Evolutionary conservation across 2,888 invertebrate species (phyloP).

Genomic region (Keiferia lycopersicella): DNA sequence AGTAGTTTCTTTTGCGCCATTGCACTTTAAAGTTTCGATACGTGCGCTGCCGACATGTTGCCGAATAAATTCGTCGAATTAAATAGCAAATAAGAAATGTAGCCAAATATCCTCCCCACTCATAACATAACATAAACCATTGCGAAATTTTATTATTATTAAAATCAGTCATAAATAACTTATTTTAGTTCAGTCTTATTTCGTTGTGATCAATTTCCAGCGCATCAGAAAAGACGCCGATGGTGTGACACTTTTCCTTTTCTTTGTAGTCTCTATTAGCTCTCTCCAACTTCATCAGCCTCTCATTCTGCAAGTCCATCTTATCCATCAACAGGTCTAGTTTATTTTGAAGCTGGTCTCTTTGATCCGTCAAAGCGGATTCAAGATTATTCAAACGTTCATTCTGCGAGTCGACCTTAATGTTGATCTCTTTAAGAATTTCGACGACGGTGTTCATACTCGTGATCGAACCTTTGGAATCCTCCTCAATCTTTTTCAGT

Average conservation of each 20-base stretch:
- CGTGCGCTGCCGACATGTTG: no score
- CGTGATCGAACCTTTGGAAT: background rate
- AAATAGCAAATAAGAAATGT: no score
- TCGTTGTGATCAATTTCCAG: background rate
- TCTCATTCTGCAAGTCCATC: slow-evolving; percentile 41
- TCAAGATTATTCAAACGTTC: slow-evolving; percentile 23
- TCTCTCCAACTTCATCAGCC: slow-evolving; percentile 22
- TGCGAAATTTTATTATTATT: no score
- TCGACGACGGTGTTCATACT: background rate
- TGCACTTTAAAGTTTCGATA: no score
- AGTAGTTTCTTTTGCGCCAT: no score
- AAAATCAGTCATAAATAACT: background rate
- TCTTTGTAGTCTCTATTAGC: slow-evolving; percentile 4
- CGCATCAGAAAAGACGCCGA: background rate
- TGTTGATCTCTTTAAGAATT: slow-evolving; percentile 37
- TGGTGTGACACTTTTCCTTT: background rate
- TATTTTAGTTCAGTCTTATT: background rate
- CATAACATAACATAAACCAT: no score
- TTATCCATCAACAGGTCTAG: slow-evolving; percentile 40
- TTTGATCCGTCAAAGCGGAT: slow-evolving; percentile 16
- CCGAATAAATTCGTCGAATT: no score
- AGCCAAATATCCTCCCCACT: no score
- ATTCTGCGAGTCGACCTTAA: slow-evolving; percentile 36
- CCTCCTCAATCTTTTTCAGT: slow-evolving; percentile 1
- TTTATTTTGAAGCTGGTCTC: slow-evolving; percentile 35